phyloP scores from a whole-genome alignment of 2,888 invertebrate species.

The Tanaodytes sp. region DNA sequence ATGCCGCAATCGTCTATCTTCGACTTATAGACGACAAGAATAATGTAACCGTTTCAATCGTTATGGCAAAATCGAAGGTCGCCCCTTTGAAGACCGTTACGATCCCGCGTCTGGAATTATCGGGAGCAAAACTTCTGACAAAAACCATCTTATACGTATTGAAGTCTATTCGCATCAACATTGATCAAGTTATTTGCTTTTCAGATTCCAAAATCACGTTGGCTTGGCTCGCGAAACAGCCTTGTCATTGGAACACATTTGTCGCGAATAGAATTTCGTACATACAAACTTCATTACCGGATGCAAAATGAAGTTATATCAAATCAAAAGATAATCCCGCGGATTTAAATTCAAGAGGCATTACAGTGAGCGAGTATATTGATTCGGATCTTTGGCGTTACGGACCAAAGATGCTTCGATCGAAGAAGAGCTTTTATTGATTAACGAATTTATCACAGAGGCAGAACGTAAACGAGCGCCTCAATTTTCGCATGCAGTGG shows the following conservation, averaged over 20 bases:
- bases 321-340: constrained; percentile 11
- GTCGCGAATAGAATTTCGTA: background rate
- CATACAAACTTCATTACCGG: constrained; percentile 1
- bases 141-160: background rate
- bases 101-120: background rate
- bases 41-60: too few species aligned
- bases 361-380: background rate
- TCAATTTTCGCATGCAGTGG: background rate
- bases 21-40: too few species aligned
- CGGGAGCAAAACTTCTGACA: too few species aligned
- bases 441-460: constrained; percentile 4
- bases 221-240: constrained; percentile 4
- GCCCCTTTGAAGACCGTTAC: background rate
- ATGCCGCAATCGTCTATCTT: too few species aligned
- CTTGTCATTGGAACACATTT: background rate
- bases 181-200: too few species aligned
- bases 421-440: background rate
- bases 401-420: background rate
- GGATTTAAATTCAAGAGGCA: constrained; percentile 9
- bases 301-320: constrained; percentile 1
- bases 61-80: too few species aligned
- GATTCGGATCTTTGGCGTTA: constrained; percentile 6
- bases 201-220: too few species aligned
- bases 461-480: background rate
- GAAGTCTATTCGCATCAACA: too few species aligned